Evolutionary conservation across 2,888 invertebrate species (phyloP).

Genomic region (Malthinus flaveolus): DNA sequence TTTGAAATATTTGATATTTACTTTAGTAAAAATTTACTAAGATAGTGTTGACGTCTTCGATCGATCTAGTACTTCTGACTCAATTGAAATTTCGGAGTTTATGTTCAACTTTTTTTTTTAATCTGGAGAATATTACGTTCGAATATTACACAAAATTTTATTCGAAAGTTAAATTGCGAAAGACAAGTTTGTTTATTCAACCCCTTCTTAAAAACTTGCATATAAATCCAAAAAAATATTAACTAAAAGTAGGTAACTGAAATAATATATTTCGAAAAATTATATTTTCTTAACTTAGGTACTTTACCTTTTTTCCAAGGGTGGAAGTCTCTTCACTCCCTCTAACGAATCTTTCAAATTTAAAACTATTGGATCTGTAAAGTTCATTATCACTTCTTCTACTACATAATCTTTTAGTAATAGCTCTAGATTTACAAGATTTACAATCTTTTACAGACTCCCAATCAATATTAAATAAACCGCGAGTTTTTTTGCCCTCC

Average conservation of each 20-base stretch:
- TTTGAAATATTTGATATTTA: background rate
- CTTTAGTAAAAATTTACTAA: background rate
- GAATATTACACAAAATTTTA: background rate
- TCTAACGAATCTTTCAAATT: slow-evolving; percentile 81
- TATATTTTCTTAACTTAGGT: background rate
- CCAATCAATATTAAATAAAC: slow-evolving; percentile 58
- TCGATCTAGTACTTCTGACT: slow-evolving; percentile 8
- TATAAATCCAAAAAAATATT: background rate
- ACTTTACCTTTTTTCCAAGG: slow-evolving; percentile 71
- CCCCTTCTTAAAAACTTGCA: too few species aligned
- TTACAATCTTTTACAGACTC: slow-evolving; percentile 60
- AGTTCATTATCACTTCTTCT: slow-evolving; percentile 81
- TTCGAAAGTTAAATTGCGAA: too few species aligned
- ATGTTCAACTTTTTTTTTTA: background rate
- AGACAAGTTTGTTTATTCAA: too few species aligned
- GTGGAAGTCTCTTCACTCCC: slow-evolving; percentile 61
- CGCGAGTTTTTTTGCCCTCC: slow-evolving; percentile 48
- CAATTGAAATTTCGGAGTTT: slow-evolving; percentile 7
- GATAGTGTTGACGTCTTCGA: slow-evolving; percentile 11
- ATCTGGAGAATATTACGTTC: background rate
- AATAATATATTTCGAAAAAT: background rate
- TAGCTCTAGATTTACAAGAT: slow-evolving; percentile 59
- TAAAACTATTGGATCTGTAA: slow-evolving; percentile 85
- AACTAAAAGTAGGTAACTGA: background rate
- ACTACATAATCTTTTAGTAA: slow-evolving; percentile 76